A percentile compares a stretch with the other conserved stretches of the same genome.
Conservation (phyloP, 1,140 invertebrate species). For the Panulirus ornatus region DNA sequence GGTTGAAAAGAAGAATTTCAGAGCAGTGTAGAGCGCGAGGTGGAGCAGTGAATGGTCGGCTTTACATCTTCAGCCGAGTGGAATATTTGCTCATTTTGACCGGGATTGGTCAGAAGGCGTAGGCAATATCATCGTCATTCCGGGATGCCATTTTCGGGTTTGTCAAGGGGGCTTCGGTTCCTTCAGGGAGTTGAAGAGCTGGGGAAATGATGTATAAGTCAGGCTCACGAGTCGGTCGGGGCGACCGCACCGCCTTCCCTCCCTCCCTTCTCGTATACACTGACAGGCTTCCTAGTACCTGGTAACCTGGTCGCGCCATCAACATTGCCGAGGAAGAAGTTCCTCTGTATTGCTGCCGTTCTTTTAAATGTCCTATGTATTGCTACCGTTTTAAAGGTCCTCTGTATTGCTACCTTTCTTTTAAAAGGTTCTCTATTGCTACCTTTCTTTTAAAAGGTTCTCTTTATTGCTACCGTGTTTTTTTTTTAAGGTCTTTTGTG, state of each 20-base stretch:
- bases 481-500: no score
- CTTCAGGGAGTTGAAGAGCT: no score
- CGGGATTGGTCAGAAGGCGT: slow-evolving; percentile 8
- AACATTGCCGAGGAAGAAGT: background rate
- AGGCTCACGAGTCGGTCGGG: background rate
- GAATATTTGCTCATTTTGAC: slow-evolving; percentile 53
- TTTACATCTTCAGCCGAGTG: slow-evolving; percentile 16
- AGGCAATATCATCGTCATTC: slow-evolving; percentile 13
- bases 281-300: no score
- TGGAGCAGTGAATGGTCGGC: slow-evolving; percentile 31
- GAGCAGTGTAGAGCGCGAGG: slow-evolving; percentile 33
- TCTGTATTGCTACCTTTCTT: no score
- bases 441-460: no score
- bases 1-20: slow-evolving; percentile 57
- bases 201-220: slow-evolving; percentile 23
- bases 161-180: no score
- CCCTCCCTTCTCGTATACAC: background rate
- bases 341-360: no score
- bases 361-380: no score
- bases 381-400: no score
- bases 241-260: background rate
- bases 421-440: no score
- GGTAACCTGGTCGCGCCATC: no score
- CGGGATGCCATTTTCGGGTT: slow-evolving; percentile 12
- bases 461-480: no score